These are phyloP conservation scores for Rhodeus uyekii DNA, from an alignment of 2,797 vertebrate genomes.

Conservation along the genomic window DNA sequence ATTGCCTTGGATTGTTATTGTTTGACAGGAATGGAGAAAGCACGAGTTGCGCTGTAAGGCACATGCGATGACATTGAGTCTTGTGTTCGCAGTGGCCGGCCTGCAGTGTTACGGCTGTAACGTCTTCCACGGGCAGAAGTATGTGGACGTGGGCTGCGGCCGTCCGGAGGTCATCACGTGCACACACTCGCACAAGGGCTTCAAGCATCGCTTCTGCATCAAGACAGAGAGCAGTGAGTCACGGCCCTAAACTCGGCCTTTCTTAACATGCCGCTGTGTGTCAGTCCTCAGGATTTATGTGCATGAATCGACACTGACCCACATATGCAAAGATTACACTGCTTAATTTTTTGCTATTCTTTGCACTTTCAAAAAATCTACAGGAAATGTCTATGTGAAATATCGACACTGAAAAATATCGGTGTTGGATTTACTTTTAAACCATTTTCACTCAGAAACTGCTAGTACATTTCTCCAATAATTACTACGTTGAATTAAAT, in stretches of 20 bases:
- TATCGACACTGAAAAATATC: too few relatives aligned
- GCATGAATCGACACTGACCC: conserved; percentile 15
- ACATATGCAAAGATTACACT: conserved; percentile 32
- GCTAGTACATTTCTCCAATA: too few relatives aligned
- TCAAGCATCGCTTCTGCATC: conserved; percentile 85
- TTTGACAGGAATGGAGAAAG: too few relatives aligned
- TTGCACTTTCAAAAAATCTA: too few relatives aligned
- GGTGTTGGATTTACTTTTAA: too few relatives aligned
- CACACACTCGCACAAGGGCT: conserved; percentile 82
- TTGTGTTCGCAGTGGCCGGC: conserved; percentile 70
- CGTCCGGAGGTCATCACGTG: conserved; percentile 90
- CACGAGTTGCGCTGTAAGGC: too few relatives aligned
- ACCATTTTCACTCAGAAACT: too few relatives aligned
- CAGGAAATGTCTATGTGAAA: too few relatives aligned
- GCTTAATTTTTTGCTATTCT: conserved; percentile 8
- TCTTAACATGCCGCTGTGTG: neutral
- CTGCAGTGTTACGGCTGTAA: conserved; percentile 93
- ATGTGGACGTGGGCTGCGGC: conserved; percentile 87
- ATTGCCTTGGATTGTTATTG: too few relatives aligned
- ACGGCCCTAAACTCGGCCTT: neutral
- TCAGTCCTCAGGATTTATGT: neutral
- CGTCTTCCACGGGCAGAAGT: conserved; percentile 83
- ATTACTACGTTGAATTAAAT: too few relatives aligned
- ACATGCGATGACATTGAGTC: too few relatives aligned
- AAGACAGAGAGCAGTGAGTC: conserved; percentile 84